Base-by-base conservation (phyloP, 2,113 vertebrate genomes). In the Addax nasomaculatus region DNA sequence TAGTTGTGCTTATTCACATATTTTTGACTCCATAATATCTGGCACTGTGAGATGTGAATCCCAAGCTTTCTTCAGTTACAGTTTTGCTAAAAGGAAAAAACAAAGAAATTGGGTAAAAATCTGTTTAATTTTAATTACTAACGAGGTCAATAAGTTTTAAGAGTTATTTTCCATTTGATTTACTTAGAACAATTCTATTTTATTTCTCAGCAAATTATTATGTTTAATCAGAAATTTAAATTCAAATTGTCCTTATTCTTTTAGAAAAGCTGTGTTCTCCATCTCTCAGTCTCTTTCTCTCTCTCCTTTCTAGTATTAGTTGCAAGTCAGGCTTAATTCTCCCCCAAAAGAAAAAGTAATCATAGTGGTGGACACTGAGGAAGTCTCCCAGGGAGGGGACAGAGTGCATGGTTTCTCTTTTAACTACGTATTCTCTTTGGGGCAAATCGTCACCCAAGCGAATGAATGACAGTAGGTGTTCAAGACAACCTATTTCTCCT, bases 1-100 rank as follows among this genome's bases (percentile, higher is more conserved):
- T 94, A 60, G 93, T 95, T 93, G 90, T 97, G 64, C 76, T 93
- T 88, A 89, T 96, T 97, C 97, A 92, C 95, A 95, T 98, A 85
- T 95, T 97, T 96, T 91, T 95, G 78, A 97, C 83, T 98, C 78
- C 90, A 67, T 57, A 92, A 43, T 98, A 94, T 87, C 93, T 98
- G 94, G 90, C 91, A 83, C 88, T 76, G n/a, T 85, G 81, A 91
- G 62, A 96, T 89, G 49, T 78, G 80, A 97, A 89, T 97, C 70
- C 51, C 58, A 87, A 33, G 25, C 47, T 85, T 73, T 95, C 85
- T 96, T 93, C 14, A 89, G 16, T 93, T 85, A 45, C 7, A 70
- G 55, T 73, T 62, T 93, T 95, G 49, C 29, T 95, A 53, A 93
- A 93, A 93, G 23, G 12, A 84, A 21, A 97, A 97, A 97, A 95